phyloP scores from a whole-genome alignment of 2,888 invertebrate genomes.

The Erannis defoliaria region DNA sequence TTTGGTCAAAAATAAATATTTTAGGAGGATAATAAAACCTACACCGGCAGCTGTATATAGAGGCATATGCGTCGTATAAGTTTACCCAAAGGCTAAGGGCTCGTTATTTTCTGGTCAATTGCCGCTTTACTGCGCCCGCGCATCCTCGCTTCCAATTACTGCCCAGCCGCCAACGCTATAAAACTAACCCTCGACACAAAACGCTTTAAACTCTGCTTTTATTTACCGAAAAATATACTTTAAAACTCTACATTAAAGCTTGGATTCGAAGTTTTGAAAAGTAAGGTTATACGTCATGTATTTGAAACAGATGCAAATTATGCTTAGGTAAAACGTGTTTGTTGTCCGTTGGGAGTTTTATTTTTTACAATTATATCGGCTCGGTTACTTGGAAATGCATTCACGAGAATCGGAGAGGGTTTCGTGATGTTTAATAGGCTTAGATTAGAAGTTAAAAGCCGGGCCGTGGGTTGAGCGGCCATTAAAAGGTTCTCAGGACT shows the following conservation, averaged over 20 bases:
- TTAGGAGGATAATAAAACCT: slow-evolving; percentile 61
- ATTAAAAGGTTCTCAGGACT: slow-evolving; percentile 76
- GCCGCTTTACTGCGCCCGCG: slow-evolving; percentile 84
- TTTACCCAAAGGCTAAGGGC: slow-evolving; percentile 68
- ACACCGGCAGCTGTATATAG: slow-evolving; percentile 78
- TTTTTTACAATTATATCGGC: slow-evolving; percentile 85
- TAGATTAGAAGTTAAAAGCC: slow-evolving; percentile 85
- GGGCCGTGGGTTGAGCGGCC: slow-evolving; percentile 64
- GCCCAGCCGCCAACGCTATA: slow-evolving; percentile 83
- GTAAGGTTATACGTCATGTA: slow-evolving; percentile 38
- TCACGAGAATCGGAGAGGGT: slow-evolving; percentile 80
- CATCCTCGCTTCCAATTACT: slow-evolving; percentile 86
- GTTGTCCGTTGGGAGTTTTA: slow-evolving; percentile 81
- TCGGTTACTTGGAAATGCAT: slow-evolving; percentile 85
- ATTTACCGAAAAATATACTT: slow-evolving; percentile 45
- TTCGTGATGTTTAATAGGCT: slow-evolving; percentile 83
- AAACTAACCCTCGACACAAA: slow-evolving; percentile 56
- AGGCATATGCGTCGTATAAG: slow-evolving; percentile 63
- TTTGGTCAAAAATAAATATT: slow-evolving; percentile 62
- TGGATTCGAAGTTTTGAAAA: slow-evolving; percentile 27
- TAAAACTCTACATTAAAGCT: slow-evolving; percentile 23
- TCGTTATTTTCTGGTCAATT: slow-evolving; percentile 87
- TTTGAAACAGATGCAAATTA: slow-evolving; percentile 77
- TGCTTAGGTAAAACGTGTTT: slow-evolving; percentile 85
- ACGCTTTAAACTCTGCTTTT: slow-evolving; percentile 50